Evolutionary conservation across 2,888 invertebrate species (phyloP).

Genomic region (Malacosoma neustria): DNA sequence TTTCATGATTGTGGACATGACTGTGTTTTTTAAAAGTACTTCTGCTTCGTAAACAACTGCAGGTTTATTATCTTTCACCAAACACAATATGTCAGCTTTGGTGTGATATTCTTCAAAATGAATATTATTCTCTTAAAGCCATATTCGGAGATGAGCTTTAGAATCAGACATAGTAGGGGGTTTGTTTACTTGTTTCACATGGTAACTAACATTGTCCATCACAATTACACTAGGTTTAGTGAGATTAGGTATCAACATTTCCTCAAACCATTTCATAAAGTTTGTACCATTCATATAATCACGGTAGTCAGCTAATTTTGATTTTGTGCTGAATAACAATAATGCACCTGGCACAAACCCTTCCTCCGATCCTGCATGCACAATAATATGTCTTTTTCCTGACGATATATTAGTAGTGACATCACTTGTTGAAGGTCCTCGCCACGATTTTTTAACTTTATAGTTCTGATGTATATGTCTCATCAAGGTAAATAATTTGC

Average conservation of each 20-base stretch:
- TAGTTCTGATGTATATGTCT: conserved; percentile 6
- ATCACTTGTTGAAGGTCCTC: conserved; percentile 11
- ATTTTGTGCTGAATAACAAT: conserved; percentile 14
- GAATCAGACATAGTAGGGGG: not conserved
- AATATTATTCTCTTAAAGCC: no score
- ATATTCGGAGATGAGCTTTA: no score
- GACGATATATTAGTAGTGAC: conserved; percentile 7
- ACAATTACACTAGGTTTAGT: conserved; percentile 6
- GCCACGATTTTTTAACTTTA: conserved; percentile 12
- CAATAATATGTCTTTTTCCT: conserved; percentile 12
- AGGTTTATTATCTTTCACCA: no score
- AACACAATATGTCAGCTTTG: no score
- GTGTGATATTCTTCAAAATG: no score
- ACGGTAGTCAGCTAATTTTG: conserved; percentile 11
- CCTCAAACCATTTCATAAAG: conserved; percentile 11
- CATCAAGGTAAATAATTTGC: conserved; percentile 9
- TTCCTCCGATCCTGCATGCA: conserved; percentile 13
- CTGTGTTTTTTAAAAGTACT: no score
- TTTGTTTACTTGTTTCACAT: not conserved
- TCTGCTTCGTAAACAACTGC: no score
- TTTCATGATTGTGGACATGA: no score
- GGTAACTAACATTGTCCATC: not conserved
- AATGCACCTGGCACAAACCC: conserved; percentile 12
- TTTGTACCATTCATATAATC: conserved; percentile 13
- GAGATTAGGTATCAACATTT: conserved; percentile 6